A percentile compares a stretch with the other conserved stretches of the same genome.
These are phyloP conservation scores for Acrocephalus scirpaceus DNA, from an alignment of 2,797 vertebrate species.

Conservation along the genomic window DNA sequence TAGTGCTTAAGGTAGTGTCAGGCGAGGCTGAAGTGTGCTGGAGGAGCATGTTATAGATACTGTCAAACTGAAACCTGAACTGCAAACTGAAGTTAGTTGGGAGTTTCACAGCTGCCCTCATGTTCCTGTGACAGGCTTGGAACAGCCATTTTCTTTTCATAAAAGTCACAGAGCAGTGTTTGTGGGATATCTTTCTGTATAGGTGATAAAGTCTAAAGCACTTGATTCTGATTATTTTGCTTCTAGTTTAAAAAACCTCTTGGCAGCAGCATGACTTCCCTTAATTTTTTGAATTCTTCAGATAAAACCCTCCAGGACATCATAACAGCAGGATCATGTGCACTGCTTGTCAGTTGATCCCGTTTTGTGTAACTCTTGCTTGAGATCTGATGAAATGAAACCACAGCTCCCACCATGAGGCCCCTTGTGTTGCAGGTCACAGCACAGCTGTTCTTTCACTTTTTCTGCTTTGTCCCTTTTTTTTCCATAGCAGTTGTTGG, in stretches of 20 bases:
- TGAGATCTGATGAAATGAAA: background rate
- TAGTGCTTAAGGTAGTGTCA: background rate
- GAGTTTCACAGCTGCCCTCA: background rate
- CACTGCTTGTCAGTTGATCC: background rate
- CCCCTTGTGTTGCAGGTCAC: background rate
- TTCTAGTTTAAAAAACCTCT: background rate
- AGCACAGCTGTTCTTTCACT: background rate
- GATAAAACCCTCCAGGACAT: background rate
- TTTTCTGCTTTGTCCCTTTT: background rate
- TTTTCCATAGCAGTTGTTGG: background rate
- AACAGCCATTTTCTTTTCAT: background rate
- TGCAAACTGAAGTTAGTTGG: background rate
- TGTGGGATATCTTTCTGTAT: background rate
- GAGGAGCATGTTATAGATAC: background rate
- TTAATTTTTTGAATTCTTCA: background rate
- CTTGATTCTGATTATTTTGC: background rate
- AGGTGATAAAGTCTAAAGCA: background rate
- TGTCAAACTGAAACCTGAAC: background rate
- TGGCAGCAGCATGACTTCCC: background rate
- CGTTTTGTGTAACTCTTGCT: background rate
- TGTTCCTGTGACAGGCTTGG: background rate
- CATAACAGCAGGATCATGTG: background rate
- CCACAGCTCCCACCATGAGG: background rate
- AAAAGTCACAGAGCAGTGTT: background rate
- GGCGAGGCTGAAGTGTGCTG: background rate